These are phyloP conservation scores for Goniozus legneri DNA, from an alignment of 1,140 invertebrate species.

Conservation along the genomic window DNA sequence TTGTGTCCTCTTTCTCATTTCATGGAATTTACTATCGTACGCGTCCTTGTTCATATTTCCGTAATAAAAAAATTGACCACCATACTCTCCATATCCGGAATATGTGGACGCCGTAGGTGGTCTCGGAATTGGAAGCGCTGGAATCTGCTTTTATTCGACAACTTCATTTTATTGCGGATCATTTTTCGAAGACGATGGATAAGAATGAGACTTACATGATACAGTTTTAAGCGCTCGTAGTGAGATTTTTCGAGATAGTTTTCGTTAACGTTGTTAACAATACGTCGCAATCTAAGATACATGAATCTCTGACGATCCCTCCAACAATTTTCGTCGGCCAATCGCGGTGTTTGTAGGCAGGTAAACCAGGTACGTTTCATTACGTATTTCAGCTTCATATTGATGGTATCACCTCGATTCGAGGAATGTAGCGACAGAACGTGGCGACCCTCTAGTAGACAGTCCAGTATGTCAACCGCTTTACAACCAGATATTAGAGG, in stretches of 20 bases:
- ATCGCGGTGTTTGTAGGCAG: conserved; percentile 32
- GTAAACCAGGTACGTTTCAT: conserved; percentile 49
- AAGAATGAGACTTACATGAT: too few species aligned
- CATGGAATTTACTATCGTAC: conserved; percentile 36
- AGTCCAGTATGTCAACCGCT: conserved; percentile 44
- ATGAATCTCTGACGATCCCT: conserved; percentile 46
- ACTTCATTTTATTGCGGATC: too few species aligned
- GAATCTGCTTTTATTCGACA: too few species aligned
- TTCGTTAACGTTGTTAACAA: conserved; percentile 41
- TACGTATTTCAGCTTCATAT: conserved; percentile 42
- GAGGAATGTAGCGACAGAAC: conserved; percentile 28
- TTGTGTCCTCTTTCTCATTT: background rate
- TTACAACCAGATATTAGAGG: conserved; percentile 46
- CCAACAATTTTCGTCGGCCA: conserved; percentile 36
- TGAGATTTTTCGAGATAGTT: conserved; percentile 36
- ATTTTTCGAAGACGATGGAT: too few species aligned
- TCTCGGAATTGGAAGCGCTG: conserved; percentile 10
- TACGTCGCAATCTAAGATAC: conserved; percentile 44
- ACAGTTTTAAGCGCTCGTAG: conserved; percentile 30
- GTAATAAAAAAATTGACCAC: conserved; percentile 45
- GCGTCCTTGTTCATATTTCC: conserved; percentile 50
- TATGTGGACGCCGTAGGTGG: conserved; percentile 38
- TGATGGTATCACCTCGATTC: conserved; percentile 22
- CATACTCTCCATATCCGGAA: conserved; percentile 48
- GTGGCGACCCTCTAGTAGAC: conserved; percentile 41